Conservation (phyloP, 2,797 vertebrate genomes). For the Alectoris magna region DNA sequence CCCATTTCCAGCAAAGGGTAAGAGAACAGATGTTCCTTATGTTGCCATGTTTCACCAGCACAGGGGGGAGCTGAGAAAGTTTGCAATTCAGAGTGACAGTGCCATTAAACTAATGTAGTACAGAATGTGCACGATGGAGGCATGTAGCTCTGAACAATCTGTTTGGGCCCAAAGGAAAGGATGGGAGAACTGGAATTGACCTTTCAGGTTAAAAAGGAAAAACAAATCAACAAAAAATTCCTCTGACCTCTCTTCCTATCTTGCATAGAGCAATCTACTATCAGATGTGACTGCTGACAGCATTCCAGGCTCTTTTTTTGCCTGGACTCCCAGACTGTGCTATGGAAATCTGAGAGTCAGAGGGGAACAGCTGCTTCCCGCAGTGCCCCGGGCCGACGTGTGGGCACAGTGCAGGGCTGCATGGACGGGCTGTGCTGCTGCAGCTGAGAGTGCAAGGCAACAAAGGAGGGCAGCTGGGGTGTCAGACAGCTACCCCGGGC, state of each 20-base stretch:
- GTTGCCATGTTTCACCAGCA: conserved; percentile 70
- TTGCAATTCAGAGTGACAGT: conserved; percentile 56
- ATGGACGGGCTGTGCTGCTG: not conserved
- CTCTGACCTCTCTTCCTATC: not conserved
- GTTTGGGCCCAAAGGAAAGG: not conserved
- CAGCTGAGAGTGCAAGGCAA: fast-evolving
- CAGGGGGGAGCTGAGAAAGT: conserved; percentile 72
- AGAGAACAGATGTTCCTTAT: conserved; percentile 73
- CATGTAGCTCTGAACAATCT: conserved; percentile 36
- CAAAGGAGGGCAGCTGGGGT: not conserved
- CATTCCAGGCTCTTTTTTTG: not conserved
- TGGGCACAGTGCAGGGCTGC: fast-evolving
- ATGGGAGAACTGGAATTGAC: not conserved
- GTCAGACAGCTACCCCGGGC: not conserved
- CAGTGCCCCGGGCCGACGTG: fast-evolving
- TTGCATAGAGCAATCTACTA: not conserved
- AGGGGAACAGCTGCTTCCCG: not conserved
- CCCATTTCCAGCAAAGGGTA: conserved; percentile 71
- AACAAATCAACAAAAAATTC: not conserved
- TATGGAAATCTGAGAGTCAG: not conserved
- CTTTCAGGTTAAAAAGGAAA: conserved; percentile 9
- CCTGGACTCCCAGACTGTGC: not conserved
- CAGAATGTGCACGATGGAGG: conserved; percentile 28
- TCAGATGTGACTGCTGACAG: not conserved
- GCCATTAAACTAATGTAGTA: conserved; percentile 63